A percentile compares a stretch with the other conserved stretches of the same genome.
These are phyloP conservation scores for Saccostrea echinata DNA, from an alignment of 1,140 invertebrate species.

Conservation along the genomic window DNA sequence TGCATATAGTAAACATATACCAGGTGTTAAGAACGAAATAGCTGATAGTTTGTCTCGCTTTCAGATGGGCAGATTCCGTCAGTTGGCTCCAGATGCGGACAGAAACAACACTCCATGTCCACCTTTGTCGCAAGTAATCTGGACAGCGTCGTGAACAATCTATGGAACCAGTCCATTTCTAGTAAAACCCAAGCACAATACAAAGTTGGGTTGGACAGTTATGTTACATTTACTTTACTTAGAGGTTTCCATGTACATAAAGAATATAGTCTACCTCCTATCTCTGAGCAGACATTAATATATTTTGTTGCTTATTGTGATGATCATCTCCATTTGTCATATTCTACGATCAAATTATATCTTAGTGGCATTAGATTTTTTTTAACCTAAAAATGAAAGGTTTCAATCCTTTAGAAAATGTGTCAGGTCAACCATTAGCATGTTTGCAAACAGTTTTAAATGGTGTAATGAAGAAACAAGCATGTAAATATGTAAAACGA, in stretches of 20 bases:
- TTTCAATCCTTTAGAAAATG: neutral
- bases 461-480: too few species aligned
- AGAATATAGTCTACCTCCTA: neutral
- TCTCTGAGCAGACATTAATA: neutral
- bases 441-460: too few species aligned
- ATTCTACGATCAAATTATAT: too few species aligned
- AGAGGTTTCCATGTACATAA: neutral
- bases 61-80: slow-evolving; percentile 40
- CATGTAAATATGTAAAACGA: too few species aligned
- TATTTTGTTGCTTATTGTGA: slow-evolving; percentile 33
- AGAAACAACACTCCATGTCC: neutral
- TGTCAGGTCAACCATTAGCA: too few species aligned
- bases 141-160: neutral
- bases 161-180: neutral
- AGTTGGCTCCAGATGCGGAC: slow-evolving; percentile 23
- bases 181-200: neutral
- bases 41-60: slow-evolving; percentile 47
- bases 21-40: neutral
- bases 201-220: neutral
- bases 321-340: too few species aligned
- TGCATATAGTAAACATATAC: slow-evolving; percentile 23
- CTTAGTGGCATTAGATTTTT: too few species aligned
- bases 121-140: neutral
- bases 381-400: neutral
- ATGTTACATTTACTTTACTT: neutral